Base-by-base conservation (phyloP, 2,888 invertebrate genomes). In the Gasteruption jaculator region DNA sequence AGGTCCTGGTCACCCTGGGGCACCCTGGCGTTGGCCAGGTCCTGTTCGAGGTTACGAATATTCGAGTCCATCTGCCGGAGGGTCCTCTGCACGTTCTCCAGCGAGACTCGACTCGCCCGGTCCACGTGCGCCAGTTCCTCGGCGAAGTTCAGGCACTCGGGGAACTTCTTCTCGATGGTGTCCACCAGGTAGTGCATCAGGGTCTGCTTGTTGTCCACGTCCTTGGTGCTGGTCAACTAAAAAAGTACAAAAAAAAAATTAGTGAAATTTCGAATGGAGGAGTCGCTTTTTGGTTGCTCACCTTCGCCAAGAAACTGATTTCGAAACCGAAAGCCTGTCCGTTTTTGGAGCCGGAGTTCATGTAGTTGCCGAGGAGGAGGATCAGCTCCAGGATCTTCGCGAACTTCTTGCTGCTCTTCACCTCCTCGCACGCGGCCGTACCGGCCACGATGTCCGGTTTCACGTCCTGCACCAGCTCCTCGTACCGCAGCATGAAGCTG, bases 251-350 rank as follows among this genome's bases (percentile, higher is more conserved):
- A 24, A 7, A 37, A 22, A 21, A 37, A 18, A 5, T 16, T 33
- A 48, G 26, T 38, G 29, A 31, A 33, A 48, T 31, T 32, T 24
- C 34, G 4, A 34, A 38, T 29, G 19, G 12, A 41, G 8, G 41
- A 36, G 14, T n/a, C n/a, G n/a, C n/a, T n/a, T n/a, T n/a, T 27
- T 4, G 37, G n/a, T 12, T 30, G 56, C 63, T 53, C 65, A 91
- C 90, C 79, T 97, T 96, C 1, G 95, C 88, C 7, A 99, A 76
- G 65, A 90, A 96, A 65, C 86, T 93, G 58, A 99, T 91, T 72
- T 99, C 96, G 71, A 97, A 99, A 1, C 94, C 99, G 59, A 90
- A 88, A 0, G 95, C 92, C 51, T 89, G 90, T 1, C 89, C 94
- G 64, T 95, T 94, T 60, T 86, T 86, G 5, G 93, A 91, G 0